Conservation (phyloP, 2,888 invertebrate genomes). For the Caenorhabditis plicata region DNA sequence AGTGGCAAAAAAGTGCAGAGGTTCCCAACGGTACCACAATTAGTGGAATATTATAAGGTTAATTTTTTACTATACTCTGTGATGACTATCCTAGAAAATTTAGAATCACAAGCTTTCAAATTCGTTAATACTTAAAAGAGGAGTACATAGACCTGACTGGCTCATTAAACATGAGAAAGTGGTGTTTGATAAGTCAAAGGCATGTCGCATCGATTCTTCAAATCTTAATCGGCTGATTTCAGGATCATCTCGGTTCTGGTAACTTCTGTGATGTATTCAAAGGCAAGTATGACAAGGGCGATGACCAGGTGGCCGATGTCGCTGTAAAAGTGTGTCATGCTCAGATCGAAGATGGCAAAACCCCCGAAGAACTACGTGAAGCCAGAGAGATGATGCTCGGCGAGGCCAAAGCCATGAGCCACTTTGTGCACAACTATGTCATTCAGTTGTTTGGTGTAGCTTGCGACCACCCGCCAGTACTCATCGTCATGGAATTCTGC, state of each 20-base stretch:
- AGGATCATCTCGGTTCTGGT: constrained; percentile 18
- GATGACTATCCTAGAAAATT: too few relatives aligned
- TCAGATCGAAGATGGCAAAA: constrained; percentile 5
- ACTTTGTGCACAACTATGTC: constrained; percentile 5
- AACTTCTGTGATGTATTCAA: constrained; percentile 19
- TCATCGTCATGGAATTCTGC: constrained; percentile 98
- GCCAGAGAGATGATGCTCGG: constrained; percentile 37
- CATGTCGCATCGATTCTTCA: too few relatives aligned
- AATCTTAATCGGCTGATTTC: too few relatives aligned
- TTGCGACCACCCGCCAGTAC: constrained; percentile 91
- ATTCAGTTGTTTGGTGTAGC: constrained; percentile 87
- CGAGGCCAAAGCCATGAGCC: constrained; percentile 50
- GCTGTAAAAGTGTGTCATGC: constrained; percentile 14
- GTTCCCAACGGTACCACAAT: constrained; percentile 29
- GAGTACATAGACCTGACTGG: constrained; percentile 36
- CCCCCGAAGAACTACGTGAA: constrained; percentile 12
- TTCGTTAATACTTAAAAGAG: constrained; percentile 10
- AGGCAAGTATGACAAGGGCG: constrained; percentile 10
- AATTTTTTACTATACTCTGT: neutral
- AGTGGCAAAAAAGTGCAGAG: constrained; percentile 1
- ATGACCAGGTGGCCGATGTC: constrained; percentile 8
- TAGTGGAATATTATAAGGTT: constrained; percentile 41
- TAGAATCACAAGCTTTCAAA: constrained; percentile 23
- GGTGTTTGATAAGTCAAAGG: constrained; percentile 21
- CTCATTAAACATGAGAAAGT: constrained; percentile 43